Conservation (phyloP, 2,113 vertebrate species). For the Nerophis ophidion region DNA sequence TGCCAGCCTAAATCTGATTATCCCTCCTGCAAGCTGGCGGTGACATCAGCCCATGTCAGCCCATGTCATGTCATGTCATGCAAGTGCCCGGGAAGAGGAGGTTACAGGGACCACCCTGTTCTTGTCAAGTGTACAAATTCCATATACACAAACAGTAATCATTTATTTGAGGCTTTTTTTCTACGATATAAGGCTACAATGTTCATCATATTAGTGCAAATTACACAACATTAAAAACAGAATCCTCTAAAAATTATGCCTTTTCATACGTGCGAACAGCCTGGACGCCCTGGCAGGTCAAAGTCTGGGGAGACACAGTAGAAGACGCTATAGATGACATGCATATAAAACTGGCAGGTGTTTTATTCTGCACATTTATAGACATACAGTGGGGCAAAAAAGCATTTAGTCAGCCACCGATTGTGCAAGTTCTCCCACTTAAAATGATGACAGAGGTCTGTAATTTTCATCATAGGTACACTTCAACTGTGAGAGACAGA, state of each 20-base stretch:
- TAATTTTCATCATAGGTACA: no score
- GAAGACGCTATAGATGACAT: constrained; percentile 19
- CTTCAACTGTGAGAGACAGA: no score
- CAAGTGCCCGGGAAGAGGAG: no score
- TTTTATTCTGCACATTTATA: no score
- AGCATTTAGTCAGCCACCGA: no score
- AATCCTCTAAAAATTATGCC: constrained; percentile 65
- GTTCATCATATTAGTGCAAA: no score
- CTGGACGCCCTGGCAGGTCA: constrained; percentile 83
- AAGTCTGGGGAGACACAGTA: constrained; percentile 74
- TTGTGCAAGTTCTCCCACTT: no score
- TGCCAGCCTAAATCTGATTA: constrained; percentile 66
- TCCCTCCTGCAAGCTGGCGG: constrained; percentile 25
- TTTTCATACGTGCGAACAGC: constrained; percentile 92
- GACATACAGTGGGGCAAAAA: no score
- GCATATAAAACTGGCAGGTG: not conserved
- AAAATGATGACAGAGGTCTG: no score
- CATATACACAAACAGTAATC: not conserved
- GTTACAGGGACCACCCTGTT: not conserved
- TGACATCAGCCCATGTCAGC: constrained; percentile 25
- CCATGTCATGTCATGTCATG: not conserved
- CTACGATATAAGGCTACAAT: no score
- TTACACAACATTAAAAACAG: not conserved
- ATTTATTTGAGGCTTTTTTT: no score
- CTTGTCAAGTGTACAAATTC: not conserved